phyloP scores from a whole-genome alignment of 2,888 invertebrate species.

The Apamea monoglypha region DNA sequence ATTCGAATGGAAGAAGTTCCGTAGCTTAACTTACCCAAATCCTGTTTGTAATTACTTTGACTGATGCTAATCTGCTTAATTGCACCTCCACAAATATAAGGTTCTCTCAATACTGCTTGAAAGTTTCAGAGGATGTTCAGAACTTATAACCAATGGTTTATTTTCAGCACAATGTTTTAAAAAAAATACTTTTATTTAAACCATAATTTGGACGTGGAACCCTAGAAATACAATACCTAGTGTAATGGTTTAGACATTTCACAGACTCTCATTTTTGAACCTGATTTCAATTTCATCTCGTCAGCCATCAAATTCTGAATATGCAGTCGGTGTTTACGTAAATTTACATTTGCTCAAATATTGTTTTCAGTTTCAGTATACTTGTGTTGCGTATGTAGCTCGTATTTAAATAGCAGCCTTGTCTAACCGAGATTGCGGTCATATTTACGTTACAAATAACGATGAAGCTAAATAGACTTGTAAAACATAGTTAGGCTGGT shows the following conservation, averaged over 20 bases:
- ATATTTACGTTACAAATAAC: slow-evolving; percentile 53
- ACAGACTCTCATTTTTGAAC: neutral
- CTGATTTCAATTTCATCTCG: slow-evolving; percentile 17
- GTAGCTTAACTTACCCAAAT: slow-evolving; percentile 50
- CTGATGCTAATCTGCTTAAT: slow-evolving; percentile 52
- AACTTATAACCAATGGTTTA: slow-evolving; percentile 21
- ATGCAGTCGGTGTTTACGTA: slow-evolving; percentile 33
- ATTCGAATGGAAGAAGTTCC: slow-evolving; percentile 54
- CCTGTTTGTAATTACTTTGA: slow-evolving; percentile 55
- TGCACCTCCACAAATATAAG: slow-evolving; percentile 53
- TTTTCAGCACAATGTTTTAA: neutral
- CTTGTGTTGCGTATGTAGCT: slow-evolving; percentile 12
- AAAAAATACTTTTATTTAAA: no score
- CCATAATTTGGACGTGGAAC: neutral
- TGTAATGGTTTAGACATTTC: neutral
- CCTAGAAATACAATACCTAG: neutral
- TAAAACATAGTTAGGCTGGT: slow-evolving; percentile 54
- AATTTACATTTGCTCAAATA: slow-evolving; percentile 30
- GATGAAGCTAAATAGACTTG: slow-evolving; percentile 53
- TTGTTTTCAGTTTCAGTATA: slow-evolving; percentile 19
- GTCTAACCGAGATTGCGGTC: slow-evolving; percentile 38
- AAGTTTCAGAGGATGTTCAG: slow-evolving; percentile 18
- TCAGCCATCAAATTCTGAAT: slow-evolving; percentile 9
- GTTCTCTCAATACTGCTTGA: slow-evolving; percentile 28
- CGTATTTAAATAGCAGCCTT: slow-evolving; percentile 34